Base-by-base conservation (phyloP, 2,888 invertebrate genomes). In the Cheilosia variabilis region DNA sequence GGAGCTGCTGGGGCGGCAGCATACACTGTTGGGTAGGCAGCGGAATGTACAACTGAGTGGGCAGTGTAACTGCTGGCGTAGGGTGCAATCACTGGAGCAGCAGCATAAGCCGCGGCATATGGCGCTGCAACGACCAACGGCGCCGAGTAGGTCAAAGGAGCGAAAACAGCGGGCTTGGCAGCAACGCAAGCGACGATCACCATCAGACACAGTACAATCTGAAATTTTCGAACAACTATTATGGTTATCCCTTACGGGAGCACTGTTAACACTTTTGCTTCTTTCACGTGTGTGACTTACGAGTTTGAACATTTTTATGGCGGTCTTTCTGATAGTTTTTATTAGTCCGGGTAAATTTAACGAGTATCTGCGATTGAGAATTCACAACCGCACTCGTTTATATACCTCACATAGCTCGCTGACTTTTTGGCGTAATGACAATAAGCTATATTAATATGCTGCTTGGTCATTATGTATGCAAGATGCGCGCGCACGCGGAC, bases 61-160 rank as follows among this genome's bases (percentile, higher is more conserved):
- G 81, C 86, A 41, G 58, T 88, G 87, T 88, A 89, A 83, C 83
- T 89, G 84, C 89, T 89, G 63, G 88, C 91, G 89, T 87, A 91
- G 86, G 89, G 93, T 57, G 93, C 93, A 89, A 94, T 91, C 72
- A 93, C 94, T 91, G 94, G 94, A 78, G 71, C 57, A 72, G 63
- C 68, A 73, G 78, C 84, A 79, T 79, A 87, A 17, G 84, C 84
- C n/a, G 84, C 75, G 76, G 88, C 87, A 47, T 88, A 88, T 58
- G 88, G 65, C 60, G 89, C 88, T 65, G 87, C 84, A 71, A 76
- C 87, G 63, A 81, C 77, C 31, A 92, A 87, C 15, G 92, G 92
- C n/a, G 93, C 93, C 80, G 87, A 88, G 73, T 88, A 89, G n/a
- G 88, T 88, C 45, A 88, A 45, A 45, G 88, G 89, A 7, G 93